Conservation (phyloP, 2,888 invertebrate genomes). For the Sycophila texana region DNA sequence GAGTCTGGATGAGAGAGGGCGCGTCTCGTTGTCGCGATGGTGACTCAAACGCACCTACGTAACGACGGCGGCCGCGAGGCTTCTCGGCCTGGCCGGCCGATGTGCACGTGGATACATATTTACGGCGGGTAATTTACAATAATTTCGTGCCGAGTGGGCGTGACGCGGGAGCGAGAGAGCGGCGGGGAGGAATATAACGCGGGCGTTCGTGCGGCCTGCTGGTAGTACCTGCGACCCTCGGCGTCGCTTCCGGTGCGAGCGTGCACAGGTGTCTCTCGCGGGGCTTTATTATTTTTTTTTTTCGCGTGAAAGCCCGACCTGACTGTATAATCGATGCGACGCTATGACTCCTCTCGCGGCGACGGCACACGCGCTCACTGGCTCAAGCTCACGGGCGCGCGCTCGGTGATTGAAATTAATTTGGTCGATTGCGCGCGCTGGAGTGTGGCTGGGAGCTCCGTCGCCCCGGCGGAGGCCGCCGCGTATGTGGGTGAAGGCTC, state of each 20-base stretch:
- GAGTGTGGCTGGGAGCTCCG: background rate
- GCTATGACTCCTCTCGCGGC: background rate
- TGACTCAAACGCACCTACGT: background rate
- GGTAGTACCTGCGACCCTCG: background rate
- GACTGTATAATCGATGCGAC: background rate
- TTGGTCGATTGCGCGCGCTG: constrained; percentile 35
- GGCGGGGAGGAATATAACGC: background rate
- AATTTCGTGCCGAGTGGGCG: constrained; percentile 60
- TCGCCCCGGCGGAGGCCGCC: background rate
- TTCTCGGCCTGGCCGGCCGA: background rate
- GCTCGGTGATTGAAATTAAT: constrained; percentile 50
- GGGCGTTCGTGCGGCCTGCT: background rate
- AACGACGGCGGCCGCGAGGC: background rate
- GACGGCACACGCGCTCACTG: too few species aligned
- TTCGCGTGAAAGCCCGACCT: background rate
- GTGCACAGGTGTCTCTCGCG: constrained; percentile 16
- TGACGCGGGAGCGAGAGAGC: constrained; percentile 16
- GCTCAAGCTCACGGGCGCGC: too few species aligned
- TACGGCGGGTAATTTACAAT: constrained; percentile 60
- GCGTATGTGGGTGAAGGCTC: constrained; percentile 45
- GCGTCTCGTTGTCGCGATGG: too few species aligned
- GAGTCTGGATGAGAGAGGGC: too few species aligned
- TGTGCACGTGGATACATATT: constrained; percentile 39
- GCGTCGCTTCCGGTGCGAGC: constrained; percentile 30
- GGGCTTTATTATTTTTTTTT: constrained; percentile 12